A percentile compares a stretch with the other conserved stretches of the same genome.
phyloP scores from a whole-genome alignment of 2,113 vertebrate genomes.

The Capricornis sumatraensis region DNA sequence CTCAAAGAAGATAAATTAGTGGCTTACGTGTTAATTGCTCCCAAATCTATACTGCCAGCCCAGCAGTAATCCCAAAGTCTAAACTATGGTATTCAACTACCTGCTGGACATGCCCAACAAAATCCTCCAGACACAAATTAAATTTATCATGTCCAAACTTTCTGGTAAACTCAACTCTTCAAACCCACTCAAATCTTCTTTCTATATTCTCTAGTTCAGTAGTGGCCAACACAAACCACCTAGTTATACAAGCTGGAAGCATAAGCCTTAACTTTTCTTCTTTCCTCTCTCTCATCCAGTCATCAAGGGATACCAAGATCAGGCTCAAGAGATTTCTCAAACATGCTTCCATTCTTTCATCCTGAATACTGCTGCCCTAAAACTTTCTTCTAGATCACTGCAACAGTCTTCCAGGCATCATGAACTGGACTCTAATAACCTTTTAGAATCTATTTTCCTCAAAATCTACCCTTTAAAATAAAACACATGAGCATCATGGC shows the following conservation, averaged over 20 bases:
- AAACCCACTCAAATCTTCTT: not conserved
- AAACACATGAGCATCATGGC: not conserved
- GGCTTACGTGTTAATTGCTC: not conserved
- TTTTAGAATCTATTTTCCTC: not conserved
- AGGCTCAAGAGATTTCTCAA: not conserved
- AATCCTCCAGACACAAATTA: not conserved
- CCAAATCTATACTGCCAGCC: not conserved
- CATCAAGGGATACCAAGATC: not conserved
- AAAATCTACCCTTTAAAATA: conserved; percentile 2
- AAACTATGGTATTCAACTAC: not conserved
- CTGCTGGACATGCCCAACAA: not conserved
- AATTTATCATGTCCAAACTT: not conserved
- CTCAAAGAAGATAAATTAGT: not conserved
- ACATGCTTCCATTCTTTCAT: not conserved
- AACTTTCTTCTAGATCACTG: not conserved
- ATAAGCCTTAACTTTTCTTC: not conserved
- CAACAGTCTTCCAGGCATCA: not conserved
- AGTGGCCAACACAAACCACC: not conserved
- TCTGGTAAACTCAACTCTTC: not conserved
- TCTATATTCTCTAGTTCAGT: not conserved
- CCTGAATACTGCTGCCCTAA: not conserved
- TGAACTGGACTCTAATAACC: not conserved
- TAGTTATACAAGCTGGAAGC: not conserved
- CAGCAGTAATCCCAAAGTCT: not conserved
- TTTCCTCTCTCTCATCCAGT: not conserved